Evolutionary conservation across 2,797 vertebrate species (phyloP).

Genomic region (Hoplostethus mediterraneus): DNA sequence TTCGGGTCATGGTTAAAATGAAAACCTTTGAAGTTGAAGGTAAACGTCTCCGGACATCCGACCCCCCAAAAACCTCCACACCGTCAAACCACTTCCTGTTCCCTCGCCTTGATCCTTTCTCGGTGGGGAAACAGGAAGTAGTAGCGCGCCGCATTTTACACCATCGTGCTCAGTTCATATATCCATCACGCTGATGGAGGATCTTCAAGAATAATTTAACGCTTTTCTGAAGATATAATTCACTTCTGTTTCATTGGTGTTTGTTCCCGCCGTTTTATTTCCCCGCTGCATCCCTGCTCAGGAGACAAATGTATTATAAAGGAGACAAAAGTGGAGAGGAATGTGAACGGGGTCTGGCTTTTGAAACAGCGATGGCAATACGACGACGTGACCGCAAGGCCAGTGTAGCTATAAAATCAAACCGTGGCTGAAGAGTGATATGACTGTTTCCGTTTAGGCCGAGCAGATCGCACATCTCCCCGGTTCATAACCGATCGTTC

Average conservation of each 20-base stretch:
- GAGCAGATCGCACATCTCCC: conserved; percentile 43
- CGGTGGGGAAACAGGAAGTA: too few relatives aligned
- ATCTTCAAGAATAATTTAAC: conserved; percentile 11
- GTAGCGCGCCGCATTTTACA: too few relatives aligned
- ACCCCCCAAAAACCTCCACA: too few relatives aligned
- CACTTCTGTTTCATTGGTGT: conserved; percentile 15
- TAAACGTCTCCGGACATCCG: too few relatives aligned
- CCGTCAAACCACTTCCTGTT: too few relatives aligned
- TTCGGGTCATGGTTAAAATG: too few relatives aligned
- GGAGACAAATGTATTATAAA: conserved; percentile 28
- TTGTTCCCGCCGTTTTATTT: neutral
- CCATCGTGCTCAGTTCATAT: too few relatives aligned
- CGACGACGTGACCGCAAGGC: conserved; percentile 56
- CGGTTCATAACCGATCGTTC: conserved; percentile 6
- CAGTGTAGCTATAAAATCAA: conserved; percentile 71
- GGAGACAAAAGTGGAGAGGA: too few relatives aligned
- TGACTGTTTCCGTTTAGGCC: conserved; percentile 82
- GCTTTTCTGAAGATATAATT: neutral
- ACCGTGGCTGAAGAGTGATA: conserved; percentile 69
- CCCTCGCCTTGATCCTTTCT: too few relatives aligned
- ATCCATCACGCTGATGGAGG: neutral
- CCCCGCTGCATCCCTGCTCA: conserved; percentile 16
- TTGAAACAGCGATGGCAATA: conserved; percentile 62
- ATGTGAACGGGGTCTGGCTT: neutral
- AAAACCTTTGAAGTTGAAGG: too few relatives aligned